Evolutionary conservation across 1,140 invertebrate species (phyloP).

Genomic region (Xylocopa sonorina): DNA sequence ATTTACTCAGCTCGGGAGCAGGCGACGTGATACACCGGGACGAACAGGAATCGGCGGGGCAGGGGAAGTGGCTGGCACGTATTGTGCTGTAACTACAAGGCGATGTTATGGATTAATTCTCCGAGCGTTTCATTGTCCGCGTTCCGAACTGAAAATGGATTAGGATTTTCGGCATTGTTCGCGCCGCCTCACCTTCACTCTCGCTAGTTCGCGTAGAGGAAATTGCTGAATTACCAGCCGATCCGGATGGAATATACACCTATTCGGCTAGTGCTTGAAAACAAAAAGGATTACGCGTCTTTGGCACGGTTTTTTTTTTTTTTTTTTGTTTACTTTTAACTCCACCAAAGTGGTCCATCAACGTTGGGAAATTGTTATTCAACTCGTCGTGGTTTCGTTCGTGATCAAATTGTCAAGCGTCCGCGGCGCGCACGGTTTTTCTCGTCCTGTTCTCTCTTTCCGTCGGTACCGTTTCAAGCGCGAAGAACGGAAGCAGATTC

Average conservation of each 20-base stretch:
- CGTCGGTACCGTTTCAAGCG: not conserved
- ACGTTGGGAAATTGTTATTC: slow-evolving; percentile 34
- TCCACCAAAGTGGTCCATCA: slow-evolving; percentile 1
- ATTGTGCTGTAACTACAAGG: slow-evolving; percentile 36
- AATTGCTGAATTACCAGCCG: slow-evolving; percentile 14
- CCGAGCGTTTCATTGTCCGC: slow-evolving; percentile 23
- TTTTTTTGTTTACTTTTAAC: too few relatives aligned
- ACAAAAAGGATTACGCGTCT: not conserved
- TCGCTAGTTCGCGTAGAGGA: not conserved
- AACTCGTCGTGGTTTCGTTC: not conserved
- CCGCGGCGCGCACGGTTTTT: not conserved
- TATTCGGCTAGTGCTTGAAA: not conserved
- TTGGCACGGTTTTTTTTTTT: not conserved
- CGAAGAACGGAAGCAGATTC: not conserved
- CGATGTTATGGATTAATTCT: slow-evolving; percentile 46
- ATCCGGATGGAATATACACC: not conserved
- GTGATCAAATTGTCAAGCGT: slow-evolving; percentile 25
- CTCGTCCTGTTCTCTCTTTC: not conserved
- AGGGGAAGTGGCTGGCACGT: slow-evolving; percentile 34
- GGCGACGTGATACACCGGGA: not conserved
- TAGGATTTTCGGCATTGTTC: slow-evolving; percentile 24
- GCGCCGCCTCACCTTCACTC: not conserved
- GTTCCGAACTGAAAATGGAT: slow-evolving; percentile 28
- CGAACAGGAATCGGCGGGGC: not conserved
- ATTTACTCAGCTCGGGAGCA: slow-evolving; percentile 9